Base-by-base conservation (phyloP, 92 coral and sea anemone genomes). In the Porites evermanni region DNA sequence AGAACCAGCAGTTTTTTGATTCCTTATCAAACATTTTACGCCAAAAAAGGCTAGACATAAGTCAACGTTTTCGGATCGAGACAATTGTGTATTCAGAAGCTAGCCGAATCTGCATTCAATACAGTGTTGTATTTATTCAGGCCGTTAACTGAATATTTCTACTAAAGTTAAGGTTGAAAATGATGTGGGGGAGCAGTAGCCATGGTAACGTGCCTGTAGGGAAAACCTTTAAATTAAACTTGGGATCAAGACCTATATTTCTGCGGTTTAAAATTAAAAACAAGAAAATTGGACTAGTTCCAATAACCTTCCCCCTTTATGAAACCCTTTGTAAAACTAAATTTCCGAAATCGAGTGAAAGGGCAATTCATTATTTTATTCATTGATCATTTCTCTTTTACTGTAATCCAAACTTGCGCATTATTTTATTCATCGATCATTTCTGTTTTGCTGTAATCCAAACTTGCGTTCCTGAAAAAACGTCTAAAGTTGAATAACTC, bases 281-380 rank as follows among this genome's bases (percentile, higher is more conserved):
- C 67, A 71, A 70, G 85, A 54, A 63, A 77, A 20, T 83, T 60
- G 87, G 70, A n/a, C 51, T 50, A 64, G 5, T 38, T 21, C 87
- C 79, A 83, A 52, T 17, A 12, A 81, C 29, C 53, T 81, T 54
- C 67, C 63, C 47, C 47, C 47, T 38, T 38, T 38, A 38, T 29
- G 32, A 29, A 29, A 14, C 1, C 50, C 69, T 50, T 26, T 61
- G 38, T 67, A 80, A n/a, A 68, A 32, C 58, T 74, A 44, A 64
- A 52, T 79, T 79, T 79, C 83, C 74, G 83, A 74, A 79, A 19
- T 12, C 19, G 20, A 63, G 44, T 64, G 72, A 79, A 65, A 47
- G 26, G 47, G 47, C 38, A 20, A 44, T 65, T 79, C 61, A 47
- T 79, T 38, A 38, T 38, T 38, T 38, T 38, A 38, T 38, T 38